These are phyloP conservation scores for Callionymus lyra DNA, from an alignment of 2,113 vertebrate species.

Conservation along the genomic window DNA sequence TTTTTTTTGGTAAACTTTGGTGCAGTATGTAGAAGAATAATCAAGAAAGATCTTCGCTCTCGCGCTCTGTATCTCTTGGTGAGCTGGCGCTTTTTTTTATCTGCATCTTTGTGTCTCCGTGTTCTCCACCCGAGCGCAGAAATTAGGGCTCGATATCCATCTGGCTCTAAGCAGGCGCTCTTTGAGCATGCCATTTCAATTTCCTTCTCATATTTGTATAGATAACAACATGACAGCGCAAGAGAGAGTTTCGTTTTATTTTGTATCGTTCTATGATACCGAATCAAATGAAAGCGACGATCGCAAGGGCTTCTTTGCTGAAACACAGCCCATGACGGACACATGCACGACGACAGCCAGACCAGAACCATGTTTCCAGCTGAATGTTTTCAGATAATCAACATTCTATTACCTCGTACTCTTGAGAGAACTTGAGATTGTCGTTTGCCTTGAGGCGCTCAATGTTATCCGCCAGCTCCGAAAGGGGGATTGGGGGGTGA, in stretches of 20 bases:
- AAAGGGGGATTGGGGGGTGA: constrained; percentile 89
- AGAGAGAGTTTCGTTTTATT: constrained; percentile 27
- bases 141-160: constrained; percentile 44
- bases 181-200: constrained; percentile 50
- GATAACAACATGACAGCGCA: constrained; percentile 32
- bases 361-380: constrained; percentile 16
- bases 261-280: constrained; percentile 16
- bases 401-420: constrained; percentile 88
- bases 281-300: constrained; percentile 16
- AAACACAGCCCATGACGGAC: constrained; percentile 2
- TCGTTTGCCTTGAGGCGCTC: constrained; percentile 96
- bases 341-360: background rate
- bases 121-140: constrained; percentile 26
- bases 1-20: constrained; percentile 17
- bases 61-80: constrained; percentile 18
- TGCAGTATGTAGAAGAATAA: constrained; percentile 29
- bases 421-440: constrained; percentile 97
- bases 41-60: constrained; percentile 15
- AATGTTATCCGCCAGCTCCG: constrained; percentile 89
- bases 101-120: constrained; percentile 19
- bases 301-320: background rate
- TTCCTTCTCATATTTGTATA: constrained; percentile 26
- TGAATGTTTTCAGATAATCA: constrained; percentile 33
- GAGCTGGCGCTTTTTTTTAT: constrained; percentile 18
- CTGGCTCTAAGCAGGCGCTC: constrained; percentile 46